Base-by-base conservation (phyloP, 2,888 invertebrate genomes). In the Stegophylla sp. region DNA sequence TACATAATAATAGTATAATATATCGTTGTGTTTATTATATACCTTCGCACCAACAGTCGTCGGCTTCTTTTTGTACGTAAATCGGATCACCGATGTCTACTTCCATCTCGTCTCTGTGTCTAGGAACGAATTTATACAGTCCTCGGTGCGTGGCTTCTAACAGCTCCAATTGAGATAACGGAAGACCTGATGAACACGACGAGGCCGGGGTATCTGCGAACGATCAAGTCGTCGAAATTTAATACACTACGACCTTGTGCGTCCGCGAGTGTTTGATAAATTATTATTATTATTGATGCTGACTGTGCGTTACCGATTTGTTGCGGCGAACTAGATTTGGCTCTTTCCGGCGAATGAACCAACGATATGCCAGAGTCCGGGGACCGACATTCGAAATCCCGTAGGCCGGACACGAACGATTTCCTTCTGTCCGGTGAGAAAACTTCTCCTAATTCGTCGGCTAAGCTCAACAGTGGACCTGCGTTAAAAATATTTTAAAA, bases 11-110 rank as follows among this genome's bases (percentile, higher is more conserved):
- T 0, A n/a, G n/a, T n/a, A n/a, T n/a, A n/a, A n/a, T n/a, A n/a
- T n/a, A n/a, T n/a, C n/a, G n/a, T n/a, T n/a, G n/a, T n/a, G n/a
- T n/a, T n/a, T n/a, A n/a, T n/a, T n/a, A n/a, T n/a, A n/a, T 71
- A 94, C 97, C 98, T 91, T 97, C 96, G 87, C 96, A 96, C 98
- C 98, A 98, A 83, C 97, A 89, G 87, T 98, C 98, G 84, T 98
- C 98, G 28, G 94, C 95, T 87, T 98, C 97, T 86, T 95, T 95
- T 86, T 96, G 95, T 84, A 99, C 96, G 86, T 97, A 97, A 83
- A 98, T 92, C 0, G 97, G 96, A 87, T 98, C 98, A 0, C 98
- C 98, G 82, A 98, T 97, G 88, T 98, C 98, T 45, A 99, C 91
- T 86, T 96, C 95, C 83, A 99, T 93, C 88, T 98, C 98, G 85